Base-by-base conservation (phyloP, 2,797 vertebrate species). In the Galago senegalensis region DNA sequence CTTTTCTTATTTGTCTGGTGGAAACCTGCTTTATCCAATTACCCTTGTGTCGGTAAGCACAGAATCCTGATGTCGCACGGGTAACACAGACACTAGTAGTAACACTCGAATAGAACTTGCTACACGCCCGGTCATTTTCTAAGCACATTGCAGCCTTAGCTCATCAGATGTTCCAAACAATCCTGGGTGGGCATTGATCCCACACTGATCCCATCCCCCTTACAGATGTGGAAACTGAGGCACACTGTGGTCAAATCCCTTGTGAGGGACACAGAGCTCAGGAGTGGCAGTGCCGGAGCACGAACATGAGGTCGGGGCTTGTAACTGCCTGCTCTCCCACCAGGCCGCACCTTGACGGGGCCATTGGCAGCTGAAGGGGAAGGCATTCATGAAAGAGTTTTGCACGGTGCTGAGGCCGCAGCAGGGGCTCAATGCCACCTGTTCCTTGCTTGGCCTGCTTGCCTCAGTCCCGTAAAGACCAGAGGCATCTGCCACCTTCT, bases 111-210 rank as follows among this genome's bases (percentile, higher is more conserved):
- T 0, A 12, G 73, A 4, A 10, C 46, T 11, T 11, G 31, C n/a
- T 18, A 3, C 2, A 0, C 0, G 58, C 27, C 40, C 2, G 2
- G 46, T 23, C 37, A 27, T 2, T 3, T 0, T 2, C 12, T 7
- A 3, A 8, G 25, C 2, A 0, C 20, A 46, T 25, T 3, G 5
- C 0, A 14, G 5, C 7, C 21, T 34, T 1, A 5, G 16, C 5
- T 31, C 18, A 2, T 6, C 0, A 10, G 18, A 20, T 27, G 37
- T 43, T 56, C 25, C 23, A 2, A 10, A 4, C 10, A 46, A 46
- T 18, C n/a, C 43, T 11, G 1, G 8, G 60, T 18, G n/a, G 60
- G 3, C 58, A 5, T 6, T 2, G 16, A 8, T 0, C 17, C 21
- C 2, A 2, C 58, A 5, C 8, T 2, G 16, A 8, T 0, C 17